Base-by-base conservation (phyloP, 2,113 vertebrate species). In the Coturnix japonica region DNA sequence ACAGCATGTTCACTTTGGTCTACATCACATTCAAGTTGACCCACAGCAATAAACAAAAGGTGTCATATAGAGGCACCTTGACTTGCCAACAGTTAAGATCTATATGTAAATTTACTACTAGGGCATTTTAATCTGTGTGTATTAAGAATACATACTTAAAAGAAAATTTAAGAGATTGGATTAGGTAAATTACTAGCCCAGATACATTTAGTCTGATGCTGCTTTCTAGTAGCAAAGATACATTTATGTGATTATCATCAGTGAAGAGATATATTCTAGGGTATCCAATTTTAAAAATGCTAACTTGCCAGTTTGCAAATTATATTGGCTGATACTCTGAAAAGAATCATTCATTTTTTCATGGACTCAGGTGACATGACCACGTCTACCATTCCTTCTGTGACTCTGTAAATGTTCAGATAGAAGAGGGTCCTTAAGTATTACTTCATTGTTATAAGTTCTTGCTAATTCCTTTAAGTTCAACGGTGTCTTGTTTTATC, bases 401-500 rank as follows among this genome's bases (percentile, higher is more conserved):
- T 85, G 43, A 6, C 18, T 21, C 46, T 85, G 4, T 19, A 81
- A 53, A 65, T 5, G 12, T 83, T 37, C 16, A 43, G 2, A 1
- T 26, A 28, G 20, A 80, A 53, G 12, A 64, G 7, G 3, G 11
- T 65, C 25, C 28, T 65, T 72, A 72, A 76, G 8, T 75, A 35
- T 39, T 28, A 54, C 7, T 54, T 69, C 0, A 3, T 57, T 9
- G 21, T 78, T 25, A 11, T 4, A 0, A 61, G 8, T 53, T 88
- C 22, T 60, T 92, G 8, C 14, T 78, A 77, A 31, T 56, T 53
- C 11, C 16, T 72, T 1, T 66, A 60, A 70, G 17, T 83, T 90
- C 63, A 77, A 90, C 11, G 75, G 17, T 91, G 26, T 85, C 21
- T 87, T 4, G 20, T 96, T 91, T 74, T 92, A 81, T 87, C 66